Base-by-base conservation (phyloP, 2,113 vertebrate genomes). In the Bolborhynchus lineola region DNA sequence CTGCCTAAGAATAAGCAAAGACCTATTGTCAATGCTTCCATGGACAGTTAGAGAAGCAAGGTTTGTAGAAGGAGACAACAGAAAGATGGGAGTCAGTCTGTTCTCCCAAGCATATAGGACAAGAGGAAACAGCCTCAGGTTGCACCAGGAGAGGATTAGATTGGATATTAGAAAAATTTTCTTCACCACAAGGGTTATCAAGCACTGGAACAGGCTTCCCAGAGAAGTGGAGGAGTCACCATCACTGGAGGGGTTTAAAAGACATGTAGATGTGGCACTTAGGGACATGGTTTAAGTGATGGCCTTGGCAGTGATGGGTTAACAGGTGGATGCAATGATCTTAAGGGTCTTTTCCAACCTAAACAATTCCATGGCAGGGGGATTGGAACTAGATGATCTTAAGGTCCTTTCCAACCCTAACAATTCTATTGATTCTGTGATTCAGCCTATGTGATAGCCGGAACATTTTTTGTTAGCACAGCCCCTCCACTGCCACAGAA, bases 11-110 rank as follows among this genome's bases (percentile, higher is more conserved):
- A 35, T 18, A 64, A 26, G 31, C 46, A 18, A 44, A 78, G 23
- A 11, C 25, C 25, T 7, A 7, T 52, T 42, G 64, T 9, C 31
- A 3, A 0, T 12, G 44, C 41, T 65, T 12, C 76, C 2, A 2
- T 2, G 64, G 68, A 33, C 35, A 55, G 1, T 0, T 0, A 0
- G 59, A 62, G 35, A 7, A 39, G 37, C 1, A 1, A 70, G 37
- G 20, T 12, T 28, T 39, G 79, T 11, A 33, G 77, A 2, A 31
- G 31, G 62, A 88, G 46, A 49, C 46, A 26, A 7, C 0, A 2
- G 18, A 11, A 11, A 82, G 70, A 35, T 28, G 55, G 44, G 57
- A 7, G 19, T 62, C 35, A 62, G 24, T 37, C 47, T 37, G 62
- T 19, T 53, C 53, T 63, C 69, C 63, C 55, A 76, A 49, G 33